These are phyloP conservation scores for Malthinus flaveolus DNA, from an alignment of 2,888 invertebrate species.

Conservation along the genomic window DNA sequence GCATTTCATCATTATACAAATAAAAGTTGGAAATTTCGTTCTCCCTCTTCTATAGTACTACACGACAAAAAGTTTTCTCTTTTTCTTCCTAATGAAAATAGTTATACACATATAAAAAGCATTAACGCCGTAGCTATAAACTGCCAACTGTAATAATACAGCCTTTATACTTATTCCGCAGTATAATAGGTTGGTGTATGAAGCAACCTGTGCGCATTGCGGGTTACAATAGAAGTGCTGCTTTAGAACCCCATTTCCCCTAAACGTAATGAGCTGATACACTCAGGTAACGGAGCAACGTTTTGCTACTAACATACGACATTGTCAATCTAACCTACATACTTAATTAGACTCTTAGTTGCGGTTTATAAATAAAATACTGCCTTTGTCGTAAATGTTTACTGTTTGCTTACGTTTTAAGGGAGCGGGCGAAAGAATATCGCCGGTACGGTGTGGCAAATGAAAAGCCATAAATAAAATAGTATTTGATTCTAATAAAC, in stretches of 20 bases:
- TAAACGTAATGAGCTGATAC: conserved; percentile 19
- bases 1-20: neutral
- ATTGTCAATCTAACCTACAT: conserved; percentile 22
- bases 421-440: too few species aligned
- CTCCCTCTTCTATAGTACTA: neutral
- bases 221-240: conserved; percentile 9
- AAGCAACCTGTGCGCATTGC: conserved; percentile 24
- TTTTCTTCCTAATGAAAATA: conserved; percentile 4
- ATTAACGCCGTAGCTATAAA: conserved; percentile 10
- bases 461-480: too few species aligned
- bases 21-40: neutral
- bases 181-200: conserved; percentile 15
- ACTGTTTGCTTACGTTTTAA: too few species aligned
- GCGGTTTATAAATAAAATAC: conserved; percentile 6
- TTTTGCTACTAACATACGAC: conserved; percentile 22
- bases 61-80: conserved; percentile 7
- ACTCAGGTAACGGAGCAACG: conserved; percentile 22
- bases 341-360: conserved; percentile 27
- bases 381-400: too few species aligned
- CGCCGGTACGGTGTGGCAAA: too few species aligned
- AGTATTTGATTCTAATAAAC: too few species aligned
- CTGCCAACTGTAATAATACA: conserved; percentile 10
- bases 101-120: conserved; percentile 9
- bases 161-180: conserved; percentile 19
- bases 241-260: conserved; percentile 10